Evolutionary conservation across 2,888 invertebrate species (phyloP), one percentile per base, ranked within the genome.

Genomic region (Drosophila trichaetosa): DNA sequence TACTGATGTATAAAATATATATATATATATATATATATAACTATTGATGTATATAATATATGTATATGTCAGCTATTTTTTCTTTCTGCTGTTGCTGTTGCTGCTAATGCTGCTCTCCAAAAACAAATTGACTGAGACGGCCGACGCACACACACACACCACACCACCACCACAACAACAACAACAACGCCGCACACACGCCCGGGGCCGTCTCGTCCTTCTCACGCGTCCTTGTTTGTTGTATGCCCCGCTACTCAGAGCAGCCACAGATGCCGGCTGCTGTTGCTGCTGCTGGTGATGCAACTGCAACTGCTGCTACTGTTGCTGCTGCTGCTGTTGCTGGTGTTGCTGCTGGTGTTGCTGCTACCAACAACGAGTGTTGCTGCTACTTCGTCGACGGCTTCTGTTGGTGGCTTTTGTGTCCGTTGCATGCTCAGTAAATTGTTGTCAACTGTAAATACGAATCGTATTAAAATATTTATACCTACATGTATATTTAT

Each of bases 131-230:
- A 85, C 90, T 86, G 85, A 85, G 85, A 85, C 85, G 85, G 85
- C 85, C 85, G 79, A 90, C 85, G 80, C 70, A 83, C 82, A 73
- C 87, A 87, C 88, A 77, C 87, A 79, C 87, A 89, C 85, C 72
- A 24, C 54, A 54, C 36, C 27, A 54, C 80, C 67, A 78, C 58
- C 58, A 78, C 76, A 71, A 71, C 82, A 61, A 57, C 82, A 61
- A 57, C 69, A 82, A 38, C 56, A 54, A 54, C 34, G 54, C 34
- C 83, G 76, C 79, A 87, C 85, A 84, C 84, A 84, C 87, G 81
- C 76, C 88, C 69, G 73, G 79, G 87, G 87, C 89, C 89, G 89
- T 80, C 89, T 89, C 84, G 88, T 90, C 90, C 73, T 77, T 60
- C 48, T 73, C 57, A 52, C 46, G 72, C 72, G 81, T 78, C 77